phyloP scores from a whole-genome alignment of 2,797 vertebrate genomes.

The Pseudomugil tenellus region DNA sequence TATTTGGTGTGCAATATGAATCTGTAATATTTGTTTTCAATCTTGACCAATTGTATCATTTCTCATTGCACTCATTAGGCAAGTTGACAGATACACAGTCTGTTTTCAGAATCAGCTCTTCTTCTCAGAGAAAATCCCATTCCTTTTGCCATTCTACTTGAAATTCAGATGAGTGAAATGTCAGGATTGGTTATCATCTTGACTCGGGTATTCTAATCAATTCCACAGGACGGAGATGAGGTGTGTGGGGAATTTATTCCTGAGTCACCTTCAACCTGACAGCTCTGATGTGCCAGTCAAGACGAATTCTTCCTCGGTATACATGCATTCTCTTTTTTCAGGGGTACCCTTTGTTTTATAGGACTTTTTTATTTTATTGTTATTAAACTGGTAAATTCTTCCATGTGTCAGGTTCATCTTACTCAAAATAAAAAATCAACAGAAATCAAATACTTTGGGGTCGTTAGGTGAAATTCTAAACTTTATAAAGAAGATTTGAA shows the following conservation, averaged over 20 bases:
- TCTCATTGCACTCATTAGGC: conserved; percentile 22
- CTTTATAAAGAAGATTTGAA: too few species aligned
- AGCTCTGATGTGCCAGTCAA: conserved; percentile 1
- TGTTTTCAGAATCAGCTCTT: conserved; percentile 31
- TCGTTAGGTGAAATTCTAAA: too few species aligned
- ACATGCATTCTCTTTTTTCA: not conserved
- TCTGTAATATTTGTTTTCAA: not conserved
- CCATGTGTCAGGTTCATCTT: not conserved
- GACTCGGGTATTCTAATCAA: conserved; percentile 50
- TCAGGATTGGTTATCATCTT: conserved; percentile 72
- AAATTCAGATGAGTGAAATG: conserved; percentile 73
- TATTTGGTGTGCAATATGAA: not conserved
- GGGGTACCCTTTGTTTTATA: not conserved
- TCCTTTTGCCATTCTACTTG: conserved; percentile 59
- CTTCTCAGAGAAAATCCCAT: conserved; percentile 53
- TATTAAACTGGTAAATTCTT: not conserved
- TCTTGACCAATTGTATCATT: conserved; percentile 1
- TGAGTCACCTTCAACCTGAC: conserved; percentile 34
- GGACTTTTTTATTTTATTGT: not conserved
- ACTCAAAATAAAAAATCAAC: not conserved
- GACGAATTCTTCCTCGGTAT: not conserved
- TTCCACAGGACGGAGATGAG: conserved; percentile 25
- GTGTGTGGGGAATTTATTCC: conserved; percentile 32
- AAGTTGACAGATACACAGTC: conserved; percentile 37
- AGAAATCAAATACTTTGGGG: too few species aligned